These are phyloP conservation scores for Eonycteris spelaea DNA, from an alignment of 2,113 vertebrate genomes.

Conservation along the genomic window DNA sequence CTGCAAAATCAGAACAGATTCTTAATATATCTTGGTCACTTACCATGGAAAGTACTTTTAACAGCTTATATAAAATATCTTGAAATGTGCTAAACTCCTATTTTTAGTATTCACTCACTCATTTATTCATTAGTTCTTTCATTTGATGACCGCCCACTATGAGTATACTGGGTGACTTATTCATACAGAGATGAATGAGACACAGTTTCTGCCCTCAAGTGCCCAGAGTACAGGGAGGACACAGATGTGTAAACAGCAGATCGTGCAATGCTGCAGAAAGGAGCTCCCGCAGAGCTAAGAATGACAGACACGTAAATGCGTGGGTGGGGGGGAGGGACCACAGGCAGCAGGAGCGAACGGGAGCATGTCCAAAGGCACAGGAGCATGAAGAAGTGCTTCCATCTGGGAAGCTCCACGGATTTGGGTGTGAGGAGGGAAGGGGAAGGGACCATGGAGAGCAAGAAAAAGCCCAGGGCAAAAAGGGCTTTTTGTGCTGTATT, in stretches of 20 bases:
- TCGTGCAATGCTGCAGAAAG: neutral
- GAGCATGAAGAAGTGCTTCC: neutral
- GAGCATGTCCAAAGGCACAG: too few species aligned
- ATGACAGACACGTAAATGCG: neutral
- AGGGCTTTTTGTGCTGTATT: neutral
- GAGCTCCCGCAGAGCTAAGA: neutral
- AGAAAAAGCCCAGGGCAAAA: neutral
- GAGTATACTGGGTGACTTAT: neutral
- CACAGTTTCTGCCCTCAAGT: neutral
- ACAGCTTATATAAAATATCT: neutral
- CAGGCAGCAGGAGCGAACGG: neutral
- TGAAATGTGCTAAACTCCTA: neutral
- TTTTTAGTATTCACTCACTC: neutral
- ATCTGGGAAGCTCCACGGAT: accelerated
- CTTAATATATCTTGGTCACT: neutral
- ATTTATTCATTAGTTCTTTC: neutral
- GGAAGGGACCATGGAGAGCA: neutral
- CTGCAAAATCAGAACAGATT: constrained; percentile 1
- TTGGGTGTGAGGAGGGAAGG: neutral
- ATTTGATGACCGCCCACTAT: neutral
- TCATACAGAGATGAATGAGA: neutral
- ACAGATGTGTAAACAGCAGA: neutral
- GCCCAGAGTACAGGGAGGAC: neutral
- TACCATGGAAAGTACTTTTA: neutral
- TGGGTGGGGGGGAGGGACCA: neutral